phyloP scores from a whole-genome alignment of 2,888 invertebrate species.

The Microctonus aethiopoides region DNA sequence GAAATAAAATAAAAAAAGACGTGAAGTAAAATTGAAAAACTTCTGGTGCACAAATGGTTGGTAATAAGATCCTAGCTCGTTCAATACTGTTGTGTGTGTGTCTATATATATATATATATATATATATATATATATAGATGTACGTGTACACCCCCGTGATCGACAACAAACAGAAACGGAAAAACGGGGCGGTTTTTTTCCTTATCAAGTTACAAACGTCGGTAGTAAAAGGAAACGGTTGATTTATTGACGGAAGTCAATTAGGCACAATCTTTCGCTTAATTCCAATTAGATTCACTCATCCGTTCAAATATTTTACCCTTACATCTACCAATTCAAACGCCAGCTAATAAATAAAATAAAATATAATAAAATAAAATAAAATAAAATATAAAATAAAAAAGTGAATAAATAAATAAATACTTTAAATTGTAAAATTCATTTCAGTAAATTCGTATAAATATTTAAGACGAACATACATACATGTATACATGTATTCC shows the following conservation, averaged over 20 bases:
- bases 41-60: background rate
- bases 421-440: too few species aligned
- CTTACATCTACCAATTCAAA: too few species aligned
- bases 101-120: too few species aligned
- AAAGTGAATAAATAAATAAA: too few species aligned
- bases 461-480: background rate
- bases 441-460: background rate
- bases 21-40: background rate
- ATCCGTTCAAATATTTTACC: background rate
- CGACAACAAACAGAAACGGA: background rate
- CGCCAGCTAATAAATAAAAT: background rate
- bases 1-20: background rate
- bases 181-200: background rate
- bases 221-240: constrained; percentile 27
- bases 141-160: background rate
- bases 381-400: too few species aligned
- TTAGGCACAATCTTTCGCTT: constrained; percentile 49
- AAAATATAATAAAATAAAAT: background rate
- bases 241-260: constrained; percentile 61
- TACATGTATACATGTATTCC: background rate
- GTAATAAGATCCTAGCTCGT: background rate
- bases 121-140: too few species aligned
- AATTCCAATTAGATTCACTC: background rate
- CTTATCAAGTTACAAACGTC: background rate
- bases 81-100: too few species aligned